Conservation (phyloP, 1,140 invertebrate genomes). For the Neoseiulus cucumeris region DNA sequence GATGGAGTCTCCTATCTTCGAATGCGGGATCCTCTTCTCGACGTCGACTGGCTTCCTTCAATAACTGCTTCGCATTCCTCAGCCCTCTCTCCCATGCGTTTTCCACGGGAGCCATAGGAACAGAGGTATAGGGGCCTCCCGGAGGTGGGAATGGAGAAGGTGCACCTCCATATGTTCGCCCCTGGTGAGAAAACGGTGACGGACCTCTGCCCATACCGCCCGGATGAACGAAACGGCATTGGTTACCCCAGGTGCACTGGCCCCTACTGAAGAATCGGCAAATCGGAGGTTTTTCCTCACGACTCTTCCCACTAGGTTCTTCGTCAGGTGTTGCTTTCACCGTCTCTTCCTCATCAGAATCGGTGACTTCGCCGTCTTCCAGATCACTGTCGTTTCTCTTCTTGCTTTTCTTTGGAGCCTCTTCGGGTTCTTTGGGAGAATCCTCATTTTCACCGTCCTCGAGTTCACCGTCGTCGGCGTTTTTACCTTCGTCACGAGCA, state of each 20-base stretch:
- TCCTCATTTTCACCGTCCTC: background rate
- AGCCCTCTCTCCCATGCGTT: background rate
- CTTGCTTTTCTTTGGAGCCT: background rate
- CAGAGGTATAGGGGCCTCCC: background rate
- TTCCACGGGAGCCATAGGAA: background rate
- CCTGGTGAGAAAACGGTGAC: background rate
- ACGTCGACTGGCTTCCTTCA: background rate
- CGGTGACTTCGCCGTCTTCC: slow-evolving; percentile 5
- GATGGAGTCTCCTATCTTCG: background rate
- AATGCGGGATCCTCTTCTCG: slow-evolving; percentile 8
- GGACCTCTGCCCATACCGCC: background rate
- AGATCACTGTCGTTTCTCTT: background rate
- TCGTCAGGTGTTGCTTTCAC: background rate
- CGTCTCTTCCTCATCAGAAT: background rate
- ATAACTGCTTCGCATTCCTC: background rate
- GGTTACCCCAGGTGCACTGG: slow-evolving; percentile 1
- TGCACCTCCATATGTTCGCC: background rate
- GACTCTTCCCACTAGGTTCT: background rate
- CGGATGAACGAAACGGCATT: background rate
- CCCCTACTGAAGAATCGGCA: slow-evolving; percentile 2
- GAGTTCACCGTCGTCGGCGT: background rate
- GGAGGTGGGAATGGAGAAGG: background rate
- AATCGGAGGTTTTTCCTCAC: background rate
- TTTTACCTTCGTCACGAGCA: background rate
- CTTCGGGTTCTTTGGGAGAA: too few relatives aligned